Base-by-base conservation (phyloP, 2,888 invertebrate species). In the Nectonema munidae region DNA sequence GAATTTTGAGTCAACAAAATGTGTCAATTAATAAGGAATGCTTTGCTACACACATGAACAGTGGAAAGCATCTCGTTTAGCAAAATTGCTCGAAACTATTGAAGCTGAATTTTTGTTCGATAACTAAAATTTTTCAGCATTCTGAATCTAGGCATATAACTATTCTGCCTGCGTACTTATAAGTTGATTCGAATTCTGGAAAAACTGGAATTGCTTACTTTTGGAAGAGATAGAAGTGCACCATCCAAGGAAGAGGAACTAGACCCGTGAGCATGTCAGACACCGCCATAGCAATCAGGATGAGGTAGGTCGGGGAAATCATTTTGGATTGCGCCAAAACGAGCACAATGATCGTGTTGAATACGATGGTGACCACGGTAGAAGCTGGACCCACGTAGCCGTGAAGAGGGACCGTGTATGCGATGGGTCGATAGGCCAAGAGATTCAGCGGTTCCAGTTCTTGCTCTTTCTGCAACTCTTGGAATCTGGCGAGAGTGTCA, bases 221-320 rank as follows among this genome's bases (percentile, higher is more conserved):
- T 5, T 20, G 17, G 4, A 33, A 33, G 9, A 35, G 73, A 59
- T 74, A 77, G 68, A 76, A 73, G 52, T 77, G 75, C 55, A 79
- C 68, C 35, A 77, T 67, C 67, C 75, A 76, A 0, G 77, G 77
- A 1, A 76, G 69, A 0, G 77, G 76, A 50, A 76, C 70, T 38
- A 76, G 62, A 49, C 77, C 68, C 1, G 81, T 83, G 53, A 79
- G 68, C 68, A 79, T 71, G 57, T 83, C 83, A 46, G 76, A 75
- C 3, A 83, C 62, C 0, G 83, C 81, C 77, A 83, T 83, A n/a
- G 72, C 73, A 65, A 76, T 69, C 2, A 81, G 64, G 1, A 79
- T 72, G n/a, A 70, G 66, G 56, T 79, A 79, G 3, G 79, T 79
- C 0, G 79, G 76, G 0, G 74, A 73, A 19, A 71, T 55, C 81